Conservation (phyloP, 2,797 vertebrate genomes). For the Gambelia wislizenii region DNA sequence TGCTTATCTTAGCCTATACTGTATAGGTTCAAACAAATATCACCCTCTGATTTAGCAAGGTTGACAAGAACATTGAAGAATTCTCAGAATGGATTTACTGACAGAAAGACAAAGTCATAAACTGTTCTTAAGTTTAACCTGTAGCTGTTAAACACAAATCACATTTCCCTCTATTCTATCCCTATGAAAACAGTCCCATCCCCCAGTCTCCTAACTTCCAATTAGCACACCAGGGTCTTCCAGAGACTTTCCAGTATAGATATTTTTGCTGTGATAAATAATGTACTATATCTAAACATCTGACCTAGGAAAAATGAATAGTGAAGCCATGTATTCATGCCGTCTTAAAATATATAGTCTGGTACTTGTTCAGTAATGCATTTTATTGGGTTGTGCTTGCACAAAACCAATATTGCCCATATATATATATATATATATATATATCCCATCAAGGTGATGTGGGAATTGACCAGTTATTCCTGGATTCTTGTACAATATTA, state of each 20-base stretch:
- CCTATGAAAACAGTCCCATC: background rate
- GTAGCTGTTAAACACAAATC: background rate
- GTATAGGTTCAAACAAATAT: background rate
- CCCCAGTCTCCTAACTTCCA: background rate
- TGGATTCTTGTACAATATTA: background rate
- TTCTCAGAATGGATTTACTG: background rate
- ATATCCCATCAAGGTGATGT: background rate
- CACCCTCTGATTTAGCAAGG: background rate
- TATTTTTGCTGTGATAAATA: constrained; percentile 6
- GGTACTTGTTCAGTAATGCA: background rate
- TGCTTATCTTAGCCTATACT: background rate
- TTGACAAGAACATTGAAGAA: constrained; percentile 7
- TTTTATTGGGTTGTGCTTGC: background rate
- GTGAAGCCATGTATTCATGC: background rate
- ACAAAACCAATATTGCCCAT: background rate
- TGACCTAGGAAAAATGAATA: background rate
- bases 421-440: background rate
- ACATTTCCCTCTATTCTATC: background rate
- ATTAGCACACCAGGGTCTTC: constrained; percentile 5
- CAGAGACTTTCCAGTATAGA: background rate
- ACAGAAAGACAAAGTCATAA: background rate
- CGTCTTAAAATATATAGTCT: background rate
- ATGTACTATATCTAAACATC: constrained; percentile 14
- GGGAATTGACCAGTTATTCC: background rate
- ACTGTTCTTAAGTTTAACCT: background rate